Percentiles rank a stretch among this genome's conserved stretches.
Conservation (phyloP, 92 coral and sea anemone genomes). For the Ricordea florida region DNA sequence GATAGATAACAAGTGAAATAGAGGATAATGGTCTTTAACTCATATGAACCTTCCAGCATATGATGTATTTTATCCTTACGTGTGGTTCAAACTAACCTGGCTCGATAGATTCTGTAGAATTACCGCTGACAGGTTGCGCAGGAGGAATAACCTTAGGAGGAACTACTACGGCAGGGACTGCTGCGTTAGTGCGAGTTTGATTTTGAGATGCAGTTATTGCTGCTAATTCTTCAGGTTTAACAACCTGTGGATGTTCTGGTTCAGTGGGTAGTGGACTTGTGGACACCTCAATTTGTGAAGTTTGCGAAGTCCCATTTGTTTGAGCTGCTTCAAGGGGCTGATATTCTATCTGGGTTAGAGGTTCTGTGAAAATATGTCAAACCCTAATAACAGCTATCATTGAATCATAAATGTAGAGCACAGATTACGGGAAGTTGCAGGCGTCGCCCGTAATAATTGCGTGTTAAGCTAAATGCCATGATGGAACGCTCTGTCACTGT, state of each 20-base stretch:
- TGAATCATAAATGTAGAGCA: too few species aligned
- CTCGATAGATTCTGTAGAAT: neutral
- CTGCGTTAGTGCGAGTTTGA: too few species aligned
- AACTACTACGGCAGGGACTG: neutral
- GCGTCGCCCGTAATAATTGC: too few species aligned
- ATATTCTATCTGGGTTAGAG: constrained; percentile 18
- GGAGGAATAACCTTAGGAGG: neutral
- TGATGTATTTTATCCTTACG: too few species aligned
- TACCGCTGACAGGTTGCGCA: neutral
- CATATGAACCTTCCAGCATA: too few species aligned
- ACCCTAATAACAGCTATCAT: too few species aligned
- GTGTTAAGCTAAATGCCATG: too few species aligned
- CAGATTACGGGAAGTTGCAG: too few species aligned
- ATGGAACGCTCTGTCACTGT: too few species aligned
- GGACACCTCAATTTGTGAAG: neutral
- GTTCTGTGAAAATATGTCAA: neutral
- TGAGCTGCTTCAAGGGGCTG: constrained; percentile 8
- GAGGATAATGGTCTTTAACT: too few species aligned
- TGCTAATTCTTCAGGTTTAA: neutral
- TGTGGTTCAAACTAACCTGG: too few species aligned
- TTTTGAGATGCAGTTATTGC: neutral
- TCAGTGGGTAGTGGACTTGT: constrained; percentile 16
- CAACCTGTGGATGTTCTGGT: constrained; percentile 15
- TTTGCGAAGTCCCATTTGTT: neutral
- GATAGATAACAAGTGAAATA: too few species aligned